phyloP scores from a whole-genome alignment of 2,113 vertebrate species.

The Scalopus aquaticus region DNA sequence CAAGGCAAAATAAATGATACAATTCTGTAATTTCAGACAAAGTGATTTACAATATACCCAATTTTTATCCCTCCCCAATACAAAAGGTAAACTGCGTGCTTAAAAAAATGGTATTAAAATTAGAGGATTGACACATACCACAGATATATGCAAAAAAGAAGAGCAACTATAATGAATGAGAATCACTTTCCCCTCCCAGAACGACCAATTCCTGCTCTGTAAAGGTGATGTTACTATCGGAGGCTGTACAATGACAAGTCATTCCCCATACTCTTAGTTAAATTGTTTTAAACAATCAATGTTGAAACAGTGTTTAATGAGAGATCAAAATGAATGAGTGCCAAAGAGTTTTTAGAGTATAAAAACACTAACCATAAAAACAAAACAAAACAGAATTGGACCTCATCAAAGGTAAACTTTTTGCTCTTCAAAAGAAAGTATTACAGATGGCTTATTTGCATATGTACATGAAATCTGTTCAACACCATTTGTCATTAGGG shows the following conservation, averaged over 20 bases:
- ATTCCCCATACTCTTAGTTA: background rate
- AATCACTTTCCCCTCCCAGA: background rate
- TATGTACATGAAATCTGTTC: conserved; percentile 22
- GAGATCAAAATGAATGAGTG: background rate
- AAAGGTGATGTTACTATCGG: background rate
- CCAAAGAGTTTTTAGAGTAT: background rate
- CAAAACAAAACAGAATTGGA: background rate
- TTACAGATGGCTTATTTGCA: background rate
- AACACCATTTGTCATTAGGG: background rate
- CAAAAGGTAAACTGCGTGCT: background rate
- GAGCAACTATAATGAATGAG: background rate
- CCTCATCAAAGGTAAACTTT: background rate
- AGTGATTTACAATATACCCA: background rate
- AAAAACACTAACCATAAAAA: background rate
- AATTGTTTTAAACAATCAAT: background rate
- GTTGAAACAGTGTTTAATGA: background rate
- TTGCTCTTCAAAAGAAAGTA: conserved; percentile 30
- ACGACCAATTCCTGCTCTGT: background rate
- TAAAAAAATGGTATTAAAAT: background rate
- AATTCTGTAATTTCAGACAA: conserved; percentile 43
- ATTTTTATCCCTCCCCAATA: conserved; percentile 40
- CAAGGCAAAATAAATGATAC: background rate
- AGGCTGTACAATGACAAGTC: background rate
- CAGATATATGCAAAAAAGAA: background rate
- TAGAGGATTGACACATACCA: background rate